Evolutionary conservation across 2,888 invertebrate genomes (phyloP).

Genomic region (Blera fallax): DNA sequence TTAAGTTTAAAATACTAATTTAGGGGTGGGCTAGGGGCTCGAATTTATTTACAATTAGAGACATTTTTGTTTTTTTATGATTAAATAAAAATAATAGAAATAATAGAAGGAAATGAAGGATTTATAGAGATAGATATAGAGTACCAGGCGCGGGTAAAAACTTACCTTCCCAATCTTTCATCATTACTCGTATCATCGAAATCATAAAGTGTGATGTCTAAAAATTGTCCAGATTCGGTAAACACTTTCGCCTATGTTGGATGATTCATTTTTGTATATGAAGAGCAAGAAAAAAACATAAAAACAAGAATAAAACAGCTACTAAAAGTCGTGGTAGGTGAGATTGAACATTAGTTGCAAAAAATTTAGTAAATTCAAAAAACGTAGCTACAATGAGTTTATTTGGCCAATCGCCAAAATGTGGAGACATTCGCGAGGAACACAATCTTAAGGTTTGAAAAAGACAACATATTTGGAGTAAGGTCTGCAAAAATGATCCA

Average conservation of each 20-base stretch:
- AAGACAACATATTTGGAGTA: too few species aligned
- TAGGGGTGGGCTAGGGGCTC: slow-evolving; percentile 23
- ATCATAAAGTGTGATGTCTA: slow-evolving; percentile 90
- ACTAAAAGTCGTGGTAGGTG: slow-evolving; percentile 48
- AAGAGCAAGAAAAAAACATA: slow-evolving; percentile 73
- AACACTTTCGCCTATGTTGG: slow-evolving; percentile 79
- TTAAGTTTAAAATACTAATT: slow-evolving; percentile 38
- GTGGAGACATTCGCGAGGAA: too few species aligned
- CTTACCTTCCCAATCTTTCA: slow-evolving; percentile 95
- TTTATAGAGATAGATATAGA: slow-evolving; percentile 11
- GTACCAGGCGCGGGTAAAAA: slow-evolving; percentile 23
- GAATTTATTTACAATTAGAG: slow-evolving; percentile 63
- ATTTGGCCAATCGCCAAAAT: too few species aligned
- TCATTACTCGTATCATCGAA: slow-evolving; percentile 95
- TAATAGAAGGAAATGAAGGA: slow-evolving; percentile 1
- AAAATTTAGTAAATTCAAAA: slow-evolving; percentile 2
- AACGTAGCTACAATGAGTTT: too few species aligned
- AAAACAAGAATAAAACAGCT: slow-evolving; percentile 74
- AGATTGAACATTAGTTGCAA: slow-evolving; percentile 26
- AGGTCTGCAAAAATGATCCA: too few species aligned
- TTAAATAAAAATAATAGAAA: slow-evolving; percentile 18
- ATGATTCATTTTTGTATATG: slow-evolving; percentile 62
- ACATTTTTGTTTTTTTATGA: slow-evolving; percentile 45
- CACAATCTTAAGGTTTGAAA: too few species aligned
- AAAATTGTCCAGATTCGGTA: slow-evolving; percentile 80